These are phyloP conservation scores for Linyphia triangularis DNA, from an alignment of 2,888 invertebrate species.

Conservation along the genomic window DNA sequence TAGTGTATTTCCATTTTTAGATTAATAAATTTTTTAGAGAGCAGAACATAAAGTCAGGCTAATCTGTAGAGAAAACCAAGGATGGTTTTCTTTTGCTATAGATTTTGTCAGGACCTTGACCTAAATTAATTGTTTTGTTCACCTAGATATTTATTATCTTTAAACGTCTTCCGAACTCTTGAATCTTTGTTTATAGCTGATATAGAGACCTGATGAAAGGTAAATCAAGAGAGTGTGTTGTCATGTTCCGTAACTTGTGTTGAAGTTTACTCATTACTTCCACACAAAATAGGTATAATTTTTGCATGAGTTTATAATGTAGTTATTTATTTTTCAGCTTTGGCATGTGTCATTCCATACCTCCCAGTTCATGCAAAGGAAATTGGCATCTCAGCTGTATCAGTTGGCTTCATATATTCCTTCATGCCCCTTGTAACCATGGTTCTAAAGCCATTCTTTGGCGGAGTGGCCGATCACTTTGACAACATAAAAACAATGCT, in stretches of 20 bases:
- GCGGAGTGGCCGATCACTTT: conserved; percentile 75
- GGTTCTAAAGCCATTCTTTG: conserved; percentile 75
- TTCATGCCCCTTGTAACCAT: conserved; percentile 76
- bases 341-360: conserved; percentile 75
- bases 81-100: no score
- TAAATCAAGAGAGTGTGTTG: no score
- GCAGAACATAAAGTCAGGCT: no score
- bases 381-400: conserved; percentile 74
- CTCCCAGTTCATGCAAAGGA: conserved; percentile 74
- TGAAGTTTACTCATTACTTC: not conserved
- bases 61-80: no score
- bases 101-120: no score
- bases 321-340: conserved; percentile 42
- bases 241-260: not conserved
- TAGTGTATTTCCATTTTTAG: no score
- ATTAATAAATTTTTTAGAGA: no score
- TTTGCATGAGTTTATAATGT: not conserved
- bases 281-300: not conserved
- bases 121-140: no score
- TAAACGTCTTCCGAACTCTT: no score
- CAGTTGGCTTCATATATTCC: conserved; percentile 74
- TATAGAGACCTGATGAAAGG: no score
- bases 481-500: conserved; percentile 56
- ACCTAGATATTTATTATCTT: no score
- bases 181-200: no score